Conservation (phyloP, 2,113 vertebrate genomes). For the Boulengeromyrus knoepffleri region DNA sequence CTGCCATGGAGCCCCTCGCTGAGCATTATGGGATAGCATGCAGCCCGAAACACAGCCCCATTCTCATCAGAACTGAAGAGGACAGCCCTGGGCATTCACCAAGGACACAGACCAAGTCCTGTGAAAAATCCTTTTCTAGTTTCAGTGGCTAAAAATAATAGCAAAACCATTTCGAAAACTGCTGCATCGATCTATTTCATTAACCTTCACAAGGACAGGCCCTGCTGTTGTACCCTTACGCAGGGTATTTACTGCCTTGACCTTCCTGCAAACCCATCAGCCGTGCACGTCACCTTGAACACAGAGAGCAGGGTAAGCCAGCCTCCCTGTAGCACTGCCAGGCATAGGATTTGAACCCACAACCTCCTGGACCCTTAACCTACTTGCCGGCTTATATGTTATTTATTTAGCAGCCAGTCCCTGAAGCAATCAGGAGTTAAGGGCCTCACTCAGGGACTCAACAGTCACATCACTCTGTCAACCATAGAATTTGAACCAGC, state of each 20-base stretch:
- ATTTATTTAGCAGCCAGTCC: not conserved
- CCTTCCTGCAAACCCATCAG: not conserved
- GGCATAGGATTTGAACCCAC: not conserved
- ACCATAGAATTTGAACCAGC: not conserved
- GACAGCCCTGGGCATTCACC: not conserved
- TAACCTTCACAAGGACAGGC: not conserved
- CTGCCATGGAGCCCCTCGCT: not conserved
- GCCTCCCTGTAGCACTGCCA: not conserved
- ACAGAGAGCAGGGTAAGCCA: not conserved
- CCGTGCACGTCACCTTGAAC: not conserved
- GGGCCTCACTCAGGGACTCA: not conserved
- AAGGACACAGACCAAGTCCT: not conserved
- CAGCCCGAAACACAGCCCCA: not conserved
- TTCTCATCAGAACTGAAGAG: not conserved
- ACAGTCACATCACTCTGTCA: not conserved
- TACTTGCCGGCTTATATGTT: not conserved
- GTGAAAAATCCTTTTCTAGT: not conserved
- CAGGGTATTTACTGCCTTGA: not conserved
- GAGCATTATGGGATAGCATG: not conserved
- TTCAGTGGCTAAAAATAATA: not conserved
- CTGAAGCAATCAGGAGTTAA: not conserved
- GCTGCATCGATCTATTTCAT: not conserved
- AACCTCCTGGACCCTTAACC: not conserved
- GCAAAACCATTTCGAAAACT: not conserved
- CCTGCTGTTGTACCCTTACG: not conserved